phyloP scores from a whole-genome alignment of 2,888 invertebrate genomes.

The Pammene aurita region DNA sequence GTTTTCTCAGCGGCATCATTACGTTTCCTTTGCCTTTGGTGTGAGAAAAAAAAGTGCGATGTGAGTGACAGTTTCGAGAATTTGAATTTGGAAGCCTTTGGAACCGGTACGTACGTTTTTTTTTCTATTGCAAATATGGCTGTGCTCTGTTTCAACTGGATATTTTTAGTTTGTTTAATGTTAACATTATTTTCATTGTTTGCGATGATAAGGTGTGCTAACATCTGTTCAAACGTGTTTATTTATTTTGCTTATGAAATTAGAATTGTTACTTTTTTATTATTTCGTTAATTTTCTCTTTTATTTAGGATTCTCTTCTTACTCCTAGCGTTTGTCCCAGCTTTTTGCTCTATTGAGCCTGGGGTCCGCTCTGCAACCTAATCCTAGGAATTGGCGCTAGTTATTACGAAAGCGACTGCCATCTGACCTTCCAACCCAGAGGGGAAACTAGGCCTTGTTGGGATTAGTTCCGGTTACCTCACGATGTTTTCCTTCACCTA shows the following conservation, averaged over 20 bases:
- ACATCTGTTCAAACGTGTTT: slow-evolving; percentile 34
- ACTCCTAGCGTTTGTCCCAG: too few species aligned
- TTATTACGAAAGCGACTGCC: too few species aligned
- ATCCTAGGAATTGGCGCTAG: too few species aligned
- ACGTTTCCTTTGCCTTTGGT: slow-evolving; percentile 40
- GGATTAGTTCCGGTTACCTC: too few species aligned
- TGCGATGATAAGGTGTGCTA: slow-evolving; percentile 24
- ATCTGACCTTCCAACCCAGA: too few species aligned
- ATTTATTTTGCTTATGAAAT: slow-evolving; percentile 47
- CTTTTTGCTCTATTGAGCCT: too few species aligned
- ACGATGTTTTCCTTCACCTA: too few species aligned
- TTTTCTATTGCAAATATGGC: slow-evolving; percentile 14
- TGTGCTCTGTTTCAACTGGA: background rate
- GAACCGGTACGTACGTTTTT: slow-evolving; percentile 41
- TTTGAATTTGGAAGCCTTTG: slow-evolving; percentile 45
- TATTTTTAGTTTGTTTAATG: slow-evolving; percentile 26
- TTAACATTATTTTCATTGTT: slow-evolving; percentile 25
- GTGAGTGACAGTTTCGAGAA: slow-evolving; percentile 41
- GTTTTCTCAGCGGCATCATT: slow-evolving; percentile 34
- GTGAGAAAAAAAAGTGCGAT: slow-evolving; percentile 42
- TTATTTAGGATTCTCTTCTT: background rate
- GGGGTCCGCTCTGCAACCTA: too few species aligned
- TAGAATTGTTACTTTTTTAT: slow-evolving; percentile 38
- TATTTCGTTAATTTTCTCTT: background rate
- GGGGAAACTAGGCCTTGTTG: too few species aligned